Evolutionary conservation across 1,140 invertebrate species (phyloP).

Genomic region (Neodiprion virginianus): DNA sequence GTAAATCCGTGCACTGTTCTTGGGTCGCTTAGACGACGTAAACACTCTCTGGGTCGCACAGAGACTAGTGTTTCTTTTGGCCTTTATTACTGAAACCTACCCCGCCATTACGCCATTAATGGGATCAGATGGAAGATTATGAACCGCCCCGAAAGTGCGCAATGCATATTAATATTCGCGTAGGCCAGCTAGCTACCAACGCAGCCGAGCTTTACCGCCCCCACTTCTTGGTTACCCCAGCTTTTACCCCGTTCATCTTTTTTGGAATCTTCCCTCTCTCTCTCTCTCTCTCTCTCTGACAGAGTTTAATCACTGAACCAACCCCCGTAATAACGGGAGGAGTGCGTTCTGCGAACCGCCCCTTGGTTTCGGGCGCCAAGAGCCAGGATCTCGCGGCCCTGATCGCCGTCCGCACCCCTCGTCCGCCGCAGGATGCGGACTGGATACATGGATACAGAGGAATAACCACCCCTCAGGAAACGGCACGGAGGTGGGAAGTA

Average conservation of each 20-base stretch:
- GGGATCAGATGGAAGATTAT: background rate
- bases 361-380: background rate
- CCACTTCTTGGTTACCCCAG: background rate
- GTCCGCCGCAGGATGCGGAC: background rate
- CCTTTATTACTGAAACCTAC: too few species aligned
- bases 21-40: too few species aligned
- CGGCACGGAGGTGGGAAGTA: background rate
- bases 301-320: slow-evolving; percentile 2
- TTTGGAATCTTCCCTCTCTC: background rate
- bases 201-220: background rate
- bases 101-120: background rate
- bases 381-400: background rate
- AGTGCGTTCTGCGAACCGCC: background rate
- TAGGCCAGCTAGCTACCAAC: background rate
- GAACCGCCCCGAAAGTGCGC: background rate
- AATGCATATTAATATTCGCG: background rate
- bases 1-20: too few species aligned
- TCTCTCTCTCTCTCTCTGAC: background rate
- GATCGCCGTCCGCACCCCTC: background rate
- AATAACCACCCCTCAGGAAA: too few species aligned
- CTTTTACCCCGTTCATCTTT: slow-evolving; percentile 4
- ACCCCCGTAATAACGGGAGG: background rate
- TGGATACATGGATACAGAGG: too few species aligned
- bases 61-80: too few species aligned
- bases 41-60: too few species aligned